A percentile compares a stretch with the other conserved stretches of the same genome.
Evolutionary conservation across 2,888 invertebrate species (phyloP).

Genomic region (Catotricha subobsoleta): DNA sequence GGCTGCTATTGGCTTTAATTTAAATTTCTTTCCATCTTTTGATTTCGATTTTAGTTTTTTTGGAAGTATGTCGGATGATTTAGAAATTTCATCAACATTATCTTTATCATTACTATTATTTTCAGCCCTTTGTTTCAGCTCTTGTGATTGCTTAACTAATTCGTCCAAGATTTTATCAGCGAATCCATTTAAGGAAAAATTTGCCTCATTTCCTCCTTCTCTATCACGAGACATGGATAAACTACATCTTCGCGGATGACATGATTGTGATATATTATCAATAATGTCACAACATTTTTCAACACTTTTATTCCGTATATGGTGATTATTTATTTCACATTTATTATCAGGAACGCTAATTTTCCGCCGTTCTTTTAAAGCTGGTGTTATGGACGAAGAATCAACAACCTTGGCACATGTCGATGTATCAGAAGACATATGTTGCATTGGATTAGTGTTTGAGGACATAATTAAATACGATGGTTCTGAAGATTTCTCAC

Average conservation of each 20-base stretch:
- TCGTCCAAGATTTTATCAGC: conserved; percentile 27
- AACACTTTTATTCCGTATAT: conserved; percentile 25
- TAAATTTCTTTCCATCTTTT: conserved; percentile 18
- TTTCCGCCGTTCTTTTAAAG: conserved; percentile 11
- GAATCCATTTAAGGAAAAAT: too few relatives aligned
- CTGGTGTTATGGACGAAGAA: too few relatives aligned
- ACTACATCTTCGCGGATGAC: neutral
- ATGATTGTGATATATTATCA: neutral
- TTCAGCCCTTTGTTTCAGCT: too few relatives aligned
- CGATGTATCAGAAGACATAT: too few relatives aligned
- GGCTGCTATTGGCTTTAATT: conserved; percentile 12
- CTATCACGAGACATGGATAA: too few relatives aligned
- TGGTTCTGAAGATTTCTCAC: conserved; percentile 1
- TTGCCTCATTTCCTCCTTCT: too few relatives aligned
- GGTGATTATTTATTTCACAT: conserved; percentile 8
- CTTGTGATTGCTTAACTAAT: conserved; percentile 10
- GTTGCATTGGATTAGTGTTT: neutral
- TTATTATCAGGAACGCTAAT: conserved; percentile 5
- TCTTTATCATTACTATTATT: neutral
- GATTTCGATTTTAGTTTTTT: conserved; percentile 6
- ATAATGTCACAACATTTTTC: conserved; percentile 18
- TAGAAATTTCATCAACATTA: neutral
- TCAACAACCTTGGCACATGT: neutral
- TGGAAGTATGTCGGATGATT: too few relatives aligned
- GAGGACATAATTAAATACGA: neutral